Percentiles rank a stretch among this genome's conserved stretches.
phyloP scores from a whole-genome alignment of 2,113 vertebrate genomes.

The Corythornis vintsioides region DNA sequence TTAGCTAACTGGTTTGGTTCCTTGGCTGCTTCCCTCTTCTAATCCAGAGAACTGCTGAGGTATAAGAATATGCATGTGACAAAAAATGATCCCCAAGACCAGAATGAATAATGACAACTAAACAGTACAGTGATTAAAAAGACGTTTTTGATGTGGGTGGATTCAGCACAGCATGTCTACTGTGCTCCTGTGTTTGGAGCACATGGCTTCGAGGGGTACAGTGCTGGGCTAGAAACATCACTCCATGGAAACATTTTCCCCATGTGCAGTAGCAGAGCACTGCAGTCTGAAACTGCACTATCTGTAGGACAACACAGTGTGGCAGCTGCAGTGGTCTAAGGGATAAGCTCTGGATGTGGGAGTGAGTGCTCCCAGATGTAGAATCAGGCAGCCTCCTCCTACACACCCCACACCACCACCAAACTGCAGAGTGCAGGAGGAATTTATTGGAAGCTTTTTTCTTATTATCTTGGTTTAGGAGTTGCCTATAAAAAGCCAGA shows the following conservation, averaged over 20 bases:
- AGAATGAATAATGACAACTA: background rate
- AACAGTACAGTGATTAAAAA: background rate
- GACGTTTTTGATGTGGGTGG: background rate
- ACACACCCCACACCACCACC: accelerated
- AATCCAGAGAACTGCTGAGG: background rate
- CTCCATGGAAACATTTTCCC: background rate
- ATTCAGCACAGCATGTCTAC: background rate
- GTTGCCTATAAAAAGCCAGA: background rate
- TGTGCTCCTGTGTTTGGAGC: background rate
- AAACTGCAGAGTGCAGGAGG: background rate
- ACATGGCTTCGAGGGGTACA: accelerated
- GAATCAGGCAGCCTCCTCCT: background rate
- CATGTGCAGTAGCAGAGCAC: background rate
- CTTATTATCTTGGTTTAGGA: background rate
- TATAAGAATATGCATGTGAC: background rate
- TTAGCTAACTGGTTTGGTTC: background rate
- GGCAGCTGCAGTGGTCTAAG: background rate
- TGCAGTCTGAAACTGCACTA: accelerated
- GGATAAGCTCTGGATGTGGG: background rate
- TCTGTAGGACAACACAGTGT: background rate
- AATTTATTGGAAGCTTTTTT: background rate
- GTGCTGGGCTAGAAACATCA: background rate
- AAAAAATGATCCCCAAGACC: background rate
- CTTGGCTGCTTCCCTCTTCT: background rate
- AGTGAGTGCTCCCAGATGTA: background rate